Conservation (phyloP, 35 echinoderm and acorn worm genomes). For the Anneissia japonica region DNA sequence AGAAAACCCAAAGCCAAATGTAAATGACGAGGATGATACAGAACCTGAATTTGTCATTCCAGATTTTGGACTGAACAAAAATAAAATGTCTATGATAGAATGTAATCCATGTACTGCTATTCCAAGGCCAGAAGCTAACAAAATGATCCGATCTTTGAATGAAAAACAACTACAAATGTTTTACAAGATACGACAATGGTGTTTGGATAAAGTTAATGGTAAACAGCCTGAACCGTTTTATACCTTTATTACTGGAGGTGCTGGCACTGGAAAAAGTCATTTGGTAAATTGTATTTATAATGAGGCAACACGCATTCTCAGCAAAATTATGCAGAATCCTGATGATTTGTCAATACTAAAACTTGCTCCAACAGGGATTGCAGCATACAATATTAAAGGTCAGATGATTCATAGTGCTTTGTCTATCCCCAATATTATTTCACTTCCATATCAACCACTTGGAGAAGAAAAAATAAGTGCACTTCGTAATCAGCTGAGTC, state of each 20-base stretch:
- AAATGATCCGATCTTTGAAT: slow-evolving; percentile 45
- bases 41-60: slow-evolving; percentile 19
- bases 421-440: no score
- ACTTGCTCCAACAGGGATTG: not conserved
- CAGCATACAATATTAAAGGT: no score
- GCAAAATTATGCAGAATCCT: slow-evolving; percentile 16
- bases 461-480: not conserved
- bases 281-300: slow-evolving; percentile 29
- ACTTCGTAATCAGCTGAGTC: no score
- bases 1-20: not conserved
- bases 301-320: slow-evolving; percentile 33
- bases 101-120: not conserved
- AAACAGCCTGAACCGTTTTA: slow-evolving; percentile 56
- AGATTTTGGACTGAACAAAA: slow-evolving; percentile 1
- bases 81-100: slow-evolving; percentile 10
- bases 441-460: no score
- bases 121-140: slow-evolving; percentile 20
- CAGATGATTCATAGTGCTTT: no score
- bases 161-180: slow-evolving; percentile 42
- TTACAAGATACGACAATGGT: slow-evolving; percentile 41
- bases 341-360: slow-evolving; percentile 5
- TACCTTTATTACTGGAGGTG: slow-evolving; percentile 59
- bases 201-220: slow-evolving; percentile 32
- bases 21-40: slow-evolving; percentile 21
- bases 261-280: slow-evolving; percentile 49